A percentile compares a stretch with the other conserved stretches of the same genome.
phyloP scores from a whole-genome alignment of 2,797 vertebrate species.

The Pterois miles region DNA sequence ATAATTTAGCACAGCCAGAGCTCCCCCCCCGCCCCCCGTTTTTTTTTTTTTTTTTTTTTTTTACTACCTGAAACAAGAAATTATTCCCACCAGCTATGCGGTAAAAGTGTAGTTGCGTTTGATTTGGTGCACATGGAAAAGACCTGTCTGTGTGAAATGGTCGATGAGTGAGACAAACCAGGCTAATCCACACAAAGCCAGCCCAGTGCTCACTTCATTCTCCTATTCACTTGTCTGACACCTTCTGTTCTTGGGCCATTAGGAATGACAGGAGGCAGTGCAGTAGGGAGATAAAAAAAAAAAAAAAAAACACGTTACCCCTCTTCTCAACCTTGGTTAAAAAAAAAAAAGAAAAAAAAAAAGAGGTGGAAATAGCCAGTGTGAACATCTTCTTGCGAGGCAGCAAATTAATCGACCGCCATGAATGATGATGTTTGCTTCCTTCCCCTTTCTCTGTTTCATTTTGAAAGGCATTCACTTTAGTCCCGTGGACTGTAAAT shows the following conservation, averaged over 20 bases:
- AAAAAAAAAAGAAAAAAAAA: constrained; percentile 29
- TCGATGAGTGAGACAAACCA: constrained; percentile 66
- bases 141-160: constrained; percentile 55
- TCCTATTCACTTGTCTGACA: constrained; percentile 67
- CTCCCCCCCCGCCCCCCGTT: too few species aligned
- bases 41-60: too few species aligned
- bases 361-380: constrained; percentile 38
- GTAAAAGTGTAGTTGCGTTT: constrained; percentile 56
- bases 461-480: constrained; percentile 61
- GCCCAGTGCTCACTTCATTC: constrained; percentile 58
- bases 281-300: constrained; percentile 58
- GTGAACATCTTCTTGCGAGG: constrained; percentile 48
- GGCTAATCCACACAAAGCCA: constrained; percentile 65
- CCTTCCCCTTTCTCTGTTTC: constrained; percentile 21
- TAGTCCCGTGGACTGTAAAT: constrained; percentile 69
- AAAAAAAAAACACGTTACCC: constrained; percentile 55
- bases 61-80: constrained; percentile 57
- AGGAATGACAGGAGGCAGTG: constrained; percentile 59
- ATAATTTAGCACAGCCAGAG: constrained; percentile 65
- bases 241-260: constrained; percentile 66
- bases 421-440: constrained; percentile 63
- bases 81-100: constrained; percentile 52
- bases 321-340: constrained; percentile 38
- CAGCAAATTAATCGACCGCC: constrained; percentile 59
- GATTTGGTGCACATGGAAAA: constrained; percentile 52